Conservation (phyloP, 2,113 vertebrate species). For the Hemicordylus capensis region DNA sequence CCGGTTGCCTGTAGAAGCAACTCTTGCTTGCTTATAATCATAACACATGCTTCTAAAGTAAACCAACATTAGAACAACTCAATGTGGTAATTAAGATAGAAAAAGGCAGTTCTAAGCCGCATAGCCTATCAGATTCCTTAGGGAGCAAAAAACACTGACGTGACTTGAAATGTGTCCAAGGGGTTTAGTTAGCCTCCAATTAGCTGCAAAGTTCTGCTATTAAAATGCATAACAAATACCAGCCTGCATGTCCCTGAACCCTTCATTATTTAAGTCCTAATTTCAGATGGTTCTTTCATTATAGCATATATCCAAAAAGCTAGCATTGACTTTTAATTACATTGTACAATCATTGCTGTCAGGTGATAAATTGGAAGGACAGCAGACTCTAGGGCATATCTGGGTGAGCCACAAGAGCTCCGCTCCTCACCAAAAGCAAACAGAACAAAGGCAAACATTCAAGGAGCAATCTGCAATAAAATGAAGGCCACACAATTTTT, state of each 20-base stretch:
- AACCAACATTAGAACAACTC: conserved; percentile 74
- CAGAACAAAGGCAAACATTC: conserved; percentile 68
- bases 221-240: conserved; percentile 80
- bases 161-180: conserved; percentile 79
- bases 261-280: conserved; percentile 84
- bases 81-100: conserved; percentile 85
- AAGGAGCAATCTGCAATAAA: conserved; percentile 57
- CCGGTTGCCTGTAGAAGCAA: conserved; percentile 38
- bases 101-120: conserved; percentile 72
- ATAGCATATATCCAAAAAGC: conserved; percentile 75
- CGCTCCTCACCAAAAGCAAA: conserved; percentile 70
- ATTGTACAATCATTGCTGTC: conserved; percentile 61
- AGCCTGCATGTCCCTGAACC: conserved; percentile 76
- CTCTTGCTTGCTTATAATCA: conserved; percentile 62
- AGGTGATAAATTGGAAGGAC: conserved; percentile 74
- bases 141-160: conserved; percentile 72
- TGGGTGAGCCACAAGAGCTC: conserved; percentile 51
- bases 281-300: conserved; percentile 81
- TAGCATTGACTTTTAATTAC: conserved; percentile 85
- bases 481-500: conserved; percentile 39
- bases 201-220: conserved; percentile 83
- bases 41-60: conserved; percentile 67
- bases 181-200: conserved; percentile 86
- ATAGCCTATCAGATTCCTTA: conserved; percentile 71
- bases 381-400: conserved; percentile 56